These are phyloP conservation scores for Coracopsis vasa DNA, from an alignment of 2,113 vertebrate species.

Conservation along the genomic window DNA sequence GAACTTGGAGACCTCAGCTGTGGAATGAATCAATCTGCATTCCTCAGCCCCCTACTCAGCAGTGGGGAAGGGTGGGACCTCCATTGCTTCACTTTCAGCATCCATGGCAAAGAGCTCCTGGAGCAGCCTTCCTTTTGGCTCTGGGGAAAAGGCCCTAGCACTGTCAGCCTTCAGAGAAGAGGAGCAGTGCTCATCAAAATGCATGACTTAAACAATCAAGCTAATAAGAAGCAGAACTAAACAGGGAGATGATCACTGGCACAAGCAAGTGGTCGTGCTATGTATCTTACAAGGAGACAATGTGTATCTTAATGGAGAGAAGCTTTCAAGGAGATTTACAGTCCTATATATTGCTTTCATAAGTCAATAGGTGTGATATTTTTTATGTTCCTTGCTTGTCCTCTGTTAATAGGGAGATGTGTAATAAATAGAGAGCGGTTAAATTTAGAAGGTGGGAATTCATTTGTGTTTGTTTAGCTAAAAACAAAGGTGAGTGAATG, in stretches of 20 bases:
- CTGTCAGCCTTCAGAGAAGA: not conserved
- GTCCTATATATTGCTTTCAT: not conserved
- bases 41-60: conserved; percentile 31
- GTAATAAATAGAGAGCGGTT: not conserved
- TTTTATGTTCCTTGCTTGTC: not conserved
- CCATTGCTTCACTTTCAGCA: not conserved
- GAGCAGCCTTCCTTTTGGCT: not conserved
- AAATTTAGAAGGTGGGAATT: not conserved
- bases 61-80: conserved; percentile 1
- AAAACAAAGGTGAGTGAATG: not conserved
- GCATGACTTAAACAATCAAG: not conserved
- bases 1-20: conserved; percentile 2
- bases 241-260: too few relatives aligned
- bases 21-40: conserved; percentile 3
- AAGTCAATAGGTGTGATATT: not conserved
- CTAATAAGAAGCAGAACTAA: not conserved
- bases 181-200: not conserved
- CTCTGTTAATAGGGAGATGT: not conserved
- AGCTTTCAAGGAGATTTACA: not conserved
- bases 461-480: not conserved
- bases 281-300: not conserved
- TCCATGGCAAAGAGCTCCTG: not conserved
- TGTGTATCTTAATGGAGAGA: not conserved
- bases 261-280: not conserved
- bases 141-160: not conserved